phyloP scores from a whole-genome alignment of 1,140 invertebrate species.

The Vanessa atalanta region DNA sequence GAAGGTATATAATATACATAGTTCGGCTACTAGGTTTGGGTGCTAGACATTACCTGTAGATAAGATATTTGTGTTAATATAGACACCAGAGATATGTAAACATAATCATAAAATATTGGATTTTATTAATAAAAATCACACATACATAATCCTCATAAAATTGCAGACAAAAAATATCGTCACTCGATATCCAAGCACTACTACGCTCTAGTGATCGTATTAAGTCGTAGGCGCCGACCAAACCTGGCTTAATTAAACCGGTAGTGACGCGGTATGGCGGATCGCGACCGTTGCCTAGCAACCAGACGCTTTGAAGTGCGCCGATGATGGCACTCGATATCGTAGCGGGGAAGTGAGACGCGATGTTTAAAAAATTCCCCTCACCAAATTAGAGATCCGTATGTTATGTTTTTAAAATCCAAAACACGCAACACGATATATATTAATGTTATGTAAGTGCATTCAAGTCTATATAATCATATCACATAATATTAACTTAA shows the following conservation, averaged over 20 bases:
- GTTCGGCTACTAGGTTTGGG: no score
- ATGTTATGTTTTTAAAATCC: neutral
- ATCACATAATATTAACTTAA: no score
- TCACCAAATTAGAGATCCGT: slow-evolving; percentile 24
- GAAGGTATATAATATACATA: no score
- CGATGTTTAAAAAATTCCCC: slow-evolving; percentile 43
- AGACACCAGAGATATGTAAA: no score
- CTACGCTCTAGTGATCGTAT: slow-evolving; percentile 44
- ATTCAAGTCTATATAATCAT: no score
- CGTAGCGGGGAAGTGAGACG: slow-evolving; percentile 42
- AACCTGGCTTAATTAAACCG: slow-evolving; percentile 53
- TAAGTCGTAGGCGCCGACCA: slow-evolving; percentile 48
- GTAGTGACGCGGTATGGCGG: slow-evolving; percentile 43
- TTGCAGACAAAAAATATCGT: neutral
- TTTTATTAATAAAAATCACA: no score
- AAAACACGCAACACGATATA: no score
- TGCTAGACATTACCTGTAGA: no score
- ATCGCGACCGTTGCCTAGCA: slow-evolving; percentile 49
- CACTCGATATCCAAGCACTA: slow-evolving; percentile 3
- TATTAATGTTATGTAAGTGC: no score
- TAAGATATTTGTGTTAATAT: no score
- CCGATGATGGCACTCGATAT: slow-evolving; percentile 46
- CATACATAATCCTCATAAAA: no score
- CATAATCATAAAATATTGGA: no score
- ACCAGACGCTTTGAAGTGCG: slow-evolving; percentile 57